Conservation (phyloP, 2,113 vertebrate genomes). For the Typhlomys cinereus region DNA sequence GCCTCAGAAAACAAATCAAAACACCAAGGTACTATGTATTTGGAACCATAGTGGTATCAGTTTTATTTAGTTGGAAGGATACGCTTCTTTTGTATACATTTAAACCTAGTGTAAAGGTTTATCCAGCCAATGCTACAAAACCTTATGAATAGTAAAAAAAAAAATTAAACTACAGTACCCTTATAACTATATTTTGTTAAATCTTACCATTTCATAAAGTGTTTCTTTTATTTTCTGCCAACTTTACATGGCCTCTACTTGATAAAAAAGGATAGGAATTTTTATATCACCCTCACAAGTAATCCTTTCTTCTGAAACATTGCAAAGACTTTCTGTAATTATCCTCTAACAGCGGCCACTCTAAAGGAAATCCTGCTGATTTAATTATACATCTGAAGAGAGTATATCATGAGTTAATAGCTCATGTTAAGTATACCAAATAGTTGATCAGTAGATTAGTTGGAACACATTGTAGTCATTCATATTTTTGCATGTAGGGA, state of each 20-base stretch:
- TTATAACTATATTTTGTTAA: not conserved
- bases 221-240: not conserved
- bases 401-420: not conserved
- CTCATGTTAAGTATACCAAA: not conserved
- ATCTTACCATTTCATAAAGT: constrained; percentile 17
- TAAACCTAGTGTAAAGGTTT: not conserved
- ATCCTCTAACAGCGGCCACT: not conserved
- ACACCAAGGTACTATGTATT: not conserved
- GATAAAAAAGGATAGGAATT: not conserved
- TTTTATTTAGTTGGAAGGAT: not conserved
- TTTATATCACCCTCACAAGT: not conserved
- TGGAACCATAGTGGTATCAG: not conserved
- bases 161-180: not conserved
- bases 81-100: not conserved
- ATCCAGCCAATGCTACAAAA: not conserved
- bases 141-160: not conserved
- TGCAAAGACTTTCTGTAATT: not conserved
- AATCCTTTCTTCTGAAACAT: not conserved
- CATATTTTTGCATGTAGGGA: not conserved
- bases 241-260: not conserved
- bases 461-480: not conserved
- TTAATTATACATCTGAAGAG: not conserved
- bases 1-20: not conserved
- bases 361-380: not conserved
- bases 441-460: not conserved